Evolutionary conservation across 2,113 vertebrate species (phyloP), one percentile per base, ranked within the genome.

Genomic region (Lethenteron camtschaticum): DNA sequence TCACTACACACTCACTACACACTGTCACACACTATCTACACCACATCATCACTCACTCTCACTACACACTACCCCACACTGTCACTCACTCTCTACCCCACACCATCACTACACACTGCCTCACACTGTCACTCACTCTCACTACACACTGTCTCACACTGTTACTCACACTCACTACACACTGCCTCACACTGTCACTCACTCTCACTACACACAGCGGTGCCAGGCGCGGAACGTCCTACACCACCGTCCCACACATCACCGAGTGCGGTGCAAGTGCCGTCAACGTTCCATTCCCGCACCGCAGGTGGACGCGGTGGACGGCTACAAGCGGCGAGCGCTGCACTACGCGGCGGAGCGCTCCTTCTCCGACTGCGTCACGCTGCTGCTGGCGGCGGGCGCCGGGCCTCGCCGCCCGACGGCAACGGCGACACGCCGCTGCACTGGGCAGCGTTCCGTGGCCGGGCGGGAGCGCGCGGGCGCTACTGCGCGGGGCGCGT

Each of bases 391-490:
- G 77, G 92, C 94, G 69, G 94, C 89, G 0, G 90, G 91, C 0
- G 92, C 92, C 57, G 81, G 84, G 87, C 92, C 70, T 85, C 95
- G 0, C 85, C 88, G 0, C 77, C 85, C 74, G 92, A 97, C 0
- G 92, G 92, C 57, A 97, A 97, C 79, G 85, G 86, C 78, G 92
- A 97, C 78, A 94, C 92, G 0, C 92, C 92, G 0, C 82, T 97
- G 16, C 92, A 97, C 79, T 97, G 92, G 92, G 92, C 92, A 0
- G 86, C 92, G 75, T 97, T 96, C 75, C 94, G 92, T 79, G 90
- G 96, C 78, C 89, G 87, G 72, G 85, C 87, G 0, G 89, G 74
- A 95, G 90, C 11, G 90, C 81, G 68, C 81, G 88, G 68, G 79
- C 85, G 2, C 80, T 97, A 69, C 82, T 97, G 57, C 88, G 90